phyloP scores from a whole-genome alignment of 1,140 invertebrate species.

The Tachypleus tridentatus region DNA sequence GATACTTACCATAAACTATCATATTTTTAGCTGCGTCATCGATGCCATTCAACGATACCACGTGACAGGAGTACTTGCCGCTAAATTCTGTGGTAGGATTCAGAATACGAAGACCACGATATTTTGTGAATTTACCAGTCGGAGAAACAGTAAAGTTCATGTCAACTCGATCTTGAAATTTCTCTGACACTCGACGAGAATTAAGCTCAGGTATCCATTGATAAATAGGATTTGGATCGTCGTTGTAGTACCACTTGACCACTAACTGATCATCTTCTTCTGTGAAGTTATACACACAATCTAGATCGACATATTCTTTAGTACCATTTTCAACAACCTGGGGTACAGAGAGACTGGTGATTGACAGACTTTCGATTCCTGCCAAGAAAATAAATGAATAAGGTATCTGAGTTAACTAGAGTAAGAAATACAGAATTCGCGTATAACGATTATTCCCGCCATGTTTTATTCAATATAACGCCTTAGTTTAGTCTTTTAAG shows the following conservation, averaged over 20 bases:
- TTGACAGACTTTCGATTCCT: not conserved
- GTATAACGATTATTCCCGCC: too few species aligned
- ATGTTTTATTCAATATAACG: too few species aligned
- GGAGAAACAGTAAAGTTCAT: conserved; percentile 50
- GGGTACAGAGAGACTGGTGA: conserved; percentile 33
- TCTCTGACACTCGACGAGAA: conserved; percentile 43
- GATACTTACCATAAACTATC: conserved; percentile 46
- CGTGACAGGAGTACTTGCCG: conserved; percentile 61
- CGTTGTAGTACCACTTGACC: conserved; percentile 66
- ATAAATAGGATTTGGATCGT: conserved; percentile 51
- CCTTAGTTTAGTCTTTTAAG: too few species aligned
- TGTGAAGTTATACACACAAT: conserved; percentile 55
- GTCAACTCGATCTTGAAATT: conserved; percentile 52
- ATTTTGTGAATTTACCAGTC: conserved; percentile 47
- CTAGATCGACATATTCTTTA: conserved; percentile 50
- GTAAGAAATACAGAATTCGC: too few species aligned
- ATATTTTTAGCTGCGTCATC: conserved; percentile 51
- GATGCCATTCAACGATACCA: conserved; percentile 58
- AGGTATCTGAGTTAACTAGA: too few species aligned
- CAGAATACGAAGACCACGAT: conserved; percentile 60
- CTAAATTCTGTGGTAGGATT: conserved; percentile 56
- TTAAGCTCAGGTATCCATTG: conserved; percentile 58
- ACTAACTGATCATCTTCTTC: conserved; percentile 43
- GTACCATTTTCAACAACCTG: conserved; percentile 49
- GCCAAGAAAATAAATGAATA: too few species aligned